Percentiles rank a stretch among this genome's conserved stretches.
Evolutionary conservation across 1,140 invertebrate species (phyloP).

Genomic region (Philotrypesis tridentata): DNA sequence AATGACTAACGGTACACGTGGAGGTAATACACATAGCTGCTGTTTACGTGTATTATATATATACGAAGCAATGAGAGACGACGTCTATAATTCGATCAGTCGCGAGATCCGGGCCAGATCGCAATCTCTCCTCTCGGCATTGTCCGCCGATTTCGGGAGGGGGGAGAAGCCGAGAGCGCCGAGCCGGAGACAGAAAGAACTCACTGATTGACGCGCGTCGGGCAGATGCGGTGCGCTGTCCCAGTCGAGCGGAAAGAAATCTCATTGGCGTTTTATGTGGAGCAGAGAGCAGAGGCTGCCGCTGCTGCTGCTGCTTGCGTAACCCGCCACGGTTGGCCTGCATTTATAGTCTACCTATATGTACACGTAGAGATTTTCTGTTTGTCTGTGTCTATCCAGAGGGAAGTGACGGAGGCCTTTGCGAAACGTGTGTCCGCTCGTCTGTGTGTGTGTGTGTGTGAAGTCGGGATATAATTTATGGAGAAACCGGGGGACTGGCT

Average conservation of each 20-base stretch:
- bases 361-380: too few relatives aligned
- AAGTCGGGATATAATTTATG: neutral
- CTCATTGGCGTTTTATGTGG: neutral
- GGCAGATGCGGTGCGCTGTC: neutral
- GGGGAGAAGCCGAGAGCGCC: neutral
- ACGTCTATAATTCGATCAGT: slow-evolving; percentile 2
- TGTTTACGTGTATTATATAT: neutral
- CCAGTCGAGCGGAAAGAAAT: neutral
- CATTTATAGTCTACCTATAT: too few relatives aligned
- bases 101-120: slow-evolving; percentile 25
- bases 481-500: neutral
- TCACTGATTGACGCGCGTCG: neutral
- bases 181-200: neutral
- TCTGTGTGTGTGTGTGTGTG: neutral
- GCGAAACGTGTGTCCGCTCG: neutral
- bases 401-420: slow-evolving; percentile 1
- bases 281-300: neutral
- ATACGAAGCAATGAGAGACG: neutral
- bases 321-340: neutral
- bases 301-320: neutral
- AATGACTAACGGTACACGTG: neutral
- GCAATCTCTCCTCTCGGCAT: slow-evolving; percentile 19
- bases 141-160: slow-evolving; percentile 20
- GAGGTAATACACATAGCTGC: too few relatives aligned
- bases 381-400: neutral